Base-by-base conservation (phyloP, 2,797 vertebrate genomes). In the Anomalospiza imberbis region DNA sequence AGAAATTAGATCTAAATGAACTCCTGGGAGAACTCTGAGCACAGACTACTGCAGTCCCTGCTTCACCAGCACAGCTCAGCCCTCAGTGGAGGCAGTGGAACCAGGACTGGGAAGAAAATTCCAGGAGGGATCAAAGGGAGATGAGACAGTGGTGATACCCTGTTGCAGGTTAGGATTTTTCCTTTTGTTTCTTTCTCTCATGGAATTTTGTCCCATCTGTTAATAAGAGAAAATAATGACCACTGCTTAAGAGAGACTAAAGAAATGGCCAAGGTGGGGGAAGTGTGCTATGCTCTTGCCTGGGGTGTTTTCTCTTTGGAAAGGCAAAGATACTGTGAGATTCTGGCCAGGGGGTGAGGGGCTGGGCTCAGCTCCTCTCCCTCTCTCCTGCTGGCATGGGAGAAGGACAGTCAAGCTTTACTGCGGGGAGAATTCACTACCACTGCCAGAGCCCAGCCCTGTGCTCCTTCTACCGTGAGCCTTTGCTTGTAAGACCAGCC, bases 71-170 rank as follows among this genome's bases (percentile, higher is more conserved):
- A 58, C n/a, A 47, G 38, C 53, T 62, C 75, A 68, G n/a, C 19
- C 26, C 10, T 36, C 60, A 36, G 31, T 25, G 71, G 51, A 32
- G 10, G 31, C 58, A 75, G 21, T 4, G 7, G 55, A 66, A 71
- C 13, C 0, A 0, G 9, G 34, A 45, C 40, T 1, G 18, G 65
- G 45, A 45, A 50, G 36, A 67, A 74, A 19, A 67, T 1, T 7
- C 17, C 48, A 62, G 38, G 12, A 55, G 10, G 36, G 20, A 55
- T 19, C 62, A 40, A 76, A 54, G 13, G 38, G 25, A 75, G 15
- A 13, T 1, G 17, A 0, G 53, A 31, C 1, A 45, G 50, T 3
- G 26, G 32, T 8, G 26, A 60, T 38, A 45, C 2, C 9, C 45
- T 51, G 20, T 3, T 34, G 31, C 7, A 29, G 11, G 17, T 65